Conservation (phyloP, 2,888 invertebrate species). For the Tuberolachnus salignus region DNA sequence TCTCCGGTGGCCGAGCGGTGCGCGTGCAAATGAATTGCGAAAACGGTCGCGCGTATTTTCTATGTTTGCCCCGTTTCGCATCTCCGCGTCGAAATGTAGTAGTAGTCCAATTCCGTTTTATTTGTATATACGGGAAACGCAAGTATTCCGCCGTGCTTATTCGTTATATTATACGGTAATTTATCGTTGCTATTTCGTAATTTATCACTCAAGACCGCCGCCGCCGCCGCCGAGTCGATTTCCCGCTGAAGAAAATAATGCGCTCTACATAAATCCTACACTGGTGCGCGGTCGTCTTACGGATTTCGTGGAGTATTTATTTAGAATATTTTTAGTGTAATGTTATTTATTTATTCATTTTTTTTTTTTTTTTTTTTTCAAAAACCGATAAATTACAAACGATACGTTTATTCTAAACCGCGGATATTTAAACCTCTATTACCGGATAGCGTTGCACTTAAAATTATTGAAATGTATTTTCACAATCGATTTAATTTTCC, state of each 20-base stretch:
- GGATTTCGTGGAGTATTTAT: too few species aligned
- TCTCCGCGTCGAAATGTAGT: constrained; percentile 15
- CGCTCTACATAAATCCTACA: not conserved
- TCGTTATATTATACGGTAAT: constrained; percentile 14
- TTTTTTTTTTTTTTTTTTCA: too few species aligned
- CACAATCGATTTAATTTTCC: too few species aligned
- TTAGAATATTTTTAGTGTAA: too few species aligned
- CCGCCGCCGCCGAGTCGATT: not conserved
- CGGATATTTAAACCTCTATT: too few species aligned
- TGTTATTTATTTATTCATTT: too few species aligned
- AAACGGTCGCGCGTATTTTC: constrained; percentile 35
- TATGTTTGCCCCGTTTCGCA: not conserved
- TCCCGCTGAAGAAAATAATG: not conserved
- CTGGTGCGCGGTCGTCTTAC: not conserved
- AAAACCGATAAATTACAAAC: too few species aligned
- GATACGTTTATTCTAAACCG: too few species aligned
- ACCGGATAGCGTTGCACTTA: too few species aligned
- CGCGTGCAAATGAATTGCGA: constrained; percentile 42
- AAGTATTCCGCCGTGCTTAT: constrained; percentile 2
- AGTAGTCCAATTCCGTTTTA: constrained; percentile 18
- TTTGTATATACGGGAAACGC: too few species aligned
- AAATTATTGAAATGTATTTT: too few species aligned
- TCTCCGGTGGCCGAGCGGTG: not conserved
- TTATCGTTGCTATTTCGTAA: constrained; percentile 7
- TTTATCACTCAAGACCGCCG: constrained; percentile 1